phyloP scores from a whole-genome alignment of 1,140 invertebrate species.

The Drosophila pseudoobscura region DNA sequence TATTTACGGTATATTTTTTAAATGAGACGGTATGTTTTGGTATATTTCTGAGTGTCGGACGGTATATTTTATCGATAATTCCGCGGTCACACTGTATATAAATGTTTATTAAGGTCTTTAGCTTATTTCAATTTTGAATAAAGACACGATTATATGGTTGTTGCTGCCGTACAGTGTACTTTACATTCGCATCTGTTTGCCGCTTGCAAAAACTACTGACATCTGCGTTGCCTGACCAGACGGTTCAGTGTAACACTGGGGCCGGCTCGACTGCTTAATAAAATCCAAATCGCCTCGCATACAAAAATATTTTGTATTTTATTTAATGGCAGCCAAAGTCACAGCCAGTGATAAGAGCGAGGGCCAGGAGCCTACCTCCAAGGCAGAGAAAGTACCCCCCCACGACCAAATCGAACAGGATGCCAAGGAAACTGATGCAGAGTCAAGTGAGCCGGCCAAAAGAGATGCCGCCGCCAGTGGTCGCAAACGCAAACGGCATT shows the following conservation, averaged over 20 bases:
- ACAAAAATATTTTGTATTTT: not conserved
- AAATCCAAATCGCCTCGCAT: not conserved
- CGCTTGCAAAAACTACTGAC: conserved; percentile 37
- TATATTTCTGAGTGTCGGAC: too few species aligned
- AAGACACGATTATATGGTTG: too few species aligned
- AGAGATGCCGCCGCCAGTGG: conserved; percentile 23
- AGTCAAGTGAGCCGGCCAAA: conserved; percentile 1
- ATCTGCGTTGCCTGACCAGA: conserved; percentile 15
- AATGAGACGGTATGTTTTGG: too few species aligned
- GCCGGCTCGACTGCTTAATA: not conserved
- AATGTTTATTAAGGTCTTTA: too few species aligned
- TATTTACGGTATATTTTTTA: too few species aligned
- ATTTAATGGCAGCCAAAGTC: conserved; percentile 27
- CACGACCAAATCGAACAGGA: not conserved
- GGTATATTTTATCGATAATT: too few species aligned
- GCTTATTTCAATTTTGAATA: too few species aligned
- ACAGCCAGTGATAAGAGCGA: conserved; percentile 24
- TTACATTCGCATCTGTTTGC: too few species aligned
- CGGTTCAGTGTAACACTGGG: too few species aligned
- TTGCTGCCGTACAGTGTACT: too few species aligned
- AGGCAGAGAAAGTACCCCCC: conserved; percentile 2
- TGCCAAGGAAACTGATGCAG: conserved; percentile 5
- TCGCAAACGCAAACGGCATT: conserved; percentile 85
- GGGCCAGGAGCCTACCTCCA: conserved; percentile 8
- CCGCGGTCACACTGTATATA: too few species aligned